These are phyloP conservation scores for Silurus meridionalis DNA, from an alignment of 2,113 vertebrate species.

Conservation along the genomic window DNA sequence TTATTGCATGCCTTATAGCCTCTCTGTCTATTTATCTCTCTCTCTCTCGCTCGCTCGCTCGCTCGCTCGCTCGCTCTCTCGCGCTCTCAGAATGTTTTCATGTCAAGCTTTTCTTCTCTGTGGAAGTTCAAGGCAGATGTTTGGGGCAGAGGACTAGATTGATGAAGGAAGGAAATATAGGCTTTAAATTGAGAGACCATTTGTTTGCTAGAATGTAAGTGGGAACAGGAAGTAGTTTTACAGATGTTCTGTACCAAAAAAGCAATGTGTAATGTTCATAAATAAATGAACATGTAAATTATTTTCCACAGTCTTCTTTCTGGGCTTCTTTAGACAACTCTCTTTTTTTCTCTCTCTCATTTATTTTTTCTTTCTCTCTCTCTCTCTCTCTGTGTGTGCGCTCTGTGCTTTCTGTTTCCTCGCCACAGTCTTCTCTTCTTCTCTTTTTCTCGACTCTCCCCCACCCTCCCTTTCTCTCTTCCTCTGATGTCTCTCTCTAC, in stretches of 20 bases:
- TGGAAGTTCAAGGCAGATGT: background rate
- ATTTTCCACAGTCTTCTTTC: background rate
- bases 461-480: background rate
- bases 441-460: background rate
- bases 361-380: background rate
- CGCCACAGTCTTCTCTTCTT: background rate
- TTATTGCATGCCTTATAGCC: no score
- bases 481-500: constrained; percentile 10
- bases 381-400: background rate
- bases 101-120: background rate
- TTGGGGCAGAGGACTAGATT: background rate
- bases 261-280: background rate
- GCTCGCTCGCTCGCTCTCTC: no score
- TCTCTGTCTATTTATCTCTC: no score
- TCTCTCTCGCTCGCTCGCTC: no score
- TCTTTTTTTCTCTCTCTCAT: background rate
- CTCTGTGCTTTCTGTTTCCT: background rate
- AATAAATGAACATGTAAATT: background rate
- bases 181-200: background rate
- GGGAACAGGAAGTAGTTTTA: background rate
- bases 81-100: background rate
- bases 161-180: background rate
- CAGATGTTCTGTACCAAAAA: background rate
- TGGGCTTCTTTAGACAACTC: background rate
- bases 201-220: background rate